These are phyloP conservation scores for Crossocerus cetratus DNA, from an alignment of 2,888 invertebrate genomes.

Conservation along the genomic window DNA sequence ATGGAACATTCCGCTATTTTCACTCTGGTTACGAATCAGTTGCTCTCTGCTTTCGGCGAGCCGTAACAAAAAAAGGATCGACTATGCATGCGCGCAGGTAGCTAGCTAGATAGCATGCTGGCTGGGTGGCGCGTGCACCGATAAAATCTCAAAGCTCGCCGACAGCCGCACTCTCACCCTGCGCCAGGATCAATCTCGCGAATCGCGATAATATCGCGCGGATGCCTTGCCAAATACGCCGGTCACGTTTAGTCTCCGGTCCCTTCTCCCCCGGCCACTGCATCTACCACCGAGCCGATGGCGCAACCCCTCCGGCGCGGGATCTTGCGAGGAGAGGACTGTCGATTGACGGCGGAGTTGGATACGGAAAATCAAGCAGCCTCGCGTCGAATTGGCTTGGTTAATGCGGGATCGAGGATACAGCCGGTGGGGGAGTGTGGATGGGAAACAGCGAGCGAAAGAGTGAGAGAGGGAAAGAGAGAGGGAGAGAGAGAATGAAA, in stretches of 20 bases:
- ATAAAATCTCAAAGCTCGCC: slow-evolving; percentile 26
- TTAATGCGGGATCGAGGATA: no score
- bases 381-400: no score
- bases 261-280: no score
- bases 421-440: no score
- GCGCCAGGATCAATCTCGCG: no score
- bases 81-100: slow-evolving; percentile 48
- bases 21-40: slow-evolving; percentile 56
- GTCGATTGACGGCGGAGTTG: no score
- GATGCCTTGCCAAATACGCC: not conserved
- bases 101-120: no score
- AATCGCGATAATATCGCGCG: slow-evolving; percentile 41
- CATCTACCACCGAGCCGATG: no score
- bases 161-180: not conserved
- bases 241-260: not conserved
- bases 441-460: not conserved
- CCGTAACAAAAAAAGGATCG: slow-evolving; percentile 50
- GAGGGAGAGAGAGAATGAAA: no score
- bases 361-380: no score
- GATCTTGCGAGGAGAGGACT: no score
- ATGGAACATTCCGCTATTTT: slow-evolving; percentile 43
- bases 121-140: slow-evolving; percentile 4
- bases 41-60: slow-evolving; percentile 45
- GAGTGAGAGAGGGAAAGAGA: not conserved
- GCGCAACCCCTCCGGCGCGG: no score